phyloP scores from a whole-genome alignment of 2,113 vertebrate genomes.

The Corvus cornix region DNA sequence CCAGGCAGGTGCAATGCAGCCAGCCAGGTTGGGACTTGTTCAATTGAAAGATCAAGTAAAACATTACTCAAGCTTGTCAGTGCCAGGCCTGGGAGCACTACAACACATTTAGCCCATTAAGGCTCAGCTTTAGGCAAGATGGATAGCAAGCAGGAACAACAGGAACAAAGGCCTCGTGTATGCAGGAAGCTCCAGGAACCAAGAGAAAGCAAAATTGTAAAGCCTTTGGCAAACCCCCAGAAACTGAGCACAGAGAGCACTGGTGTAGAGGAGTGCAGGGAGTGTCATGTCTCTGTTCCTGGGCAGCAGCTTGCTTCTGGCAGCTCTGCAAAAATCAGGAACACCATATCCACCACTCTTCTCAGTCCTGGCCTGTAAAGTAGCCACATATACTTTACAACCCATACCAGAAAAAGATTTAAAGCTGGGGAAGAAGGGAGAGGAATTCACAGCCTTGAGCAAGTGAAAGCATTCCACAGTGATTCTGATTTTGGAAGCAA shows the following conservation, averaged over 20 bases:
- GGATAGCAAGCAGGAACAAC: not conserved
- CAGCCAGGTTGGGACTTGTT: not conserved
- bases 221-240: not conserved
- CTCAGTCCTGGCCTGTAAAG: not conserved
- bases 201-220: not conserved
- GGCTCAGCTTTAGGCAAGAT: not conserved
- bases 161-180: not conserved
- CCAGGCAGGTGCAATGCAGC: not conserved
- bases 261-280: not conserved
- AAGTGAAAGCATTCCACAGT: not conserved
- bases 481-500: not conserved
- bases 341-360: not conserved
- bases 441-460: not conserved
- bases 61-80: not conserved
- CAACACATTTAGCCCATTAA: not conserved
- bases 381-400: not conserved
- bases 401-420: not conserved
- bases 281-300: not conserved
- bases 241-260: not conserved
- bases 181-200: not conserved
- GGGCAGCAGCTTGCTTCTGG: not conserved
- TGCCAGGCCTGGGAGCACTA: not conserved
- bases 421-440: not conserved
- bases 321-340: not conserved
- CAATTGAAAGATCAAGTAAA: not conserved